Evolutionary conservation across 1,140 invertebrate species (phyloP).

Genomic region (Lutraria rhynchaena): DNA sequence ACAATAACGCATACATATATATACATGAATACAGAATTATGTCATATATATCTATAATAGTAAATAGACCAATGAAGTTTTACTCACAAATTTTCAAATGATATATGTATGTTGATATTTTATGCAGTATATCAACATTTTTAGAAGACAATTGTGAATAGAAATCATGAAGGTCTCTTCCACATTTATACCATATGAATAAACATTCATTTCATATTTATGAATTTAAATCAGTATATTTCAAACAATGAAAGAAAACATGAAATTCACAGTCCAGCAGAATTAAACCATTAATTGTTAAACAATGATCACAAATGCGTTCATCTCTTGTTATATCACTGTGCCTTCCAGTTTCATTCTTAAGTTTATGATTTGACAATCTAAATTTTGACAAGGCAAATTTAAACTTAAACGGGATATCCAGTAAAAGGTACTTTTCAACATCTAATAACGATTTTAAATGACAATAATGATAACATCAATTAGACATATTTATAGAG

Average conservation of each 20-base stretch:
- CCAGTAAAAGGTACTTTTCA: conserved; percentile 7
- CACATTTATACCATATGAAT: too few relatives aligned
- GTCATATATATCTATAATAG: too few relatives aligned
- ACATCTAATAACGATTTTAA: conserved; percentile 16
- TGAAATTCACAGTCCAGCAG: background rate
- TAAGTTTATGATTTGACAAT: conserved; percentile 10
- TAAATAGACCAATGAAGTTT: too few relatives aligned
- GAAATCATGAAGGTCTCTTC: too few relatives aligned
- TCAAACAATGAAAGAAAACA: background rate
- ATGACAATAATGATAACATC: conserved; percentile 13
- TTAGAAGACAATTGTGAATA: too few relatives aligned
- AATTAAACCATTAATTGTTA: background rate
- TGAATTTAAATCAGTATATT: too few relatives aligned
- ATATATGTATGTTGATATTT: too few relatives aligned
- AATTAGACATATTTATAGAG: background rate
- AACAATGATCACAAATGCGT: conserved; percentile 11
- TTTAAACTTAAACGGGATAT: background rate
- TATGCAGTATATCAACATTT: too few relatives aligned
- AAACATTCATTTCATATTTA: too few relatives aligned
- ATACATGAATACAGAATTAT: too few relatives aligned
- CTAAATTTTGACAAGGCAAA: conserved; percentile 15
- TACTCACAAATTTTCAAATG: too few relatives aligned
- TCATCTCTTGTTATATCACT: background rate
- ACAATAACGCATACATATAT: too few relatives aligned
- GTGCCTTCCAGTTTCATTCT: conserved; percentile 21